A percentile compares a stretch with the other conserved stretches of the same genome.
phyloP scores from a whole-genome alignment of 2,888 invertebrate species.

The Ptychoptera albimana region DNA sequence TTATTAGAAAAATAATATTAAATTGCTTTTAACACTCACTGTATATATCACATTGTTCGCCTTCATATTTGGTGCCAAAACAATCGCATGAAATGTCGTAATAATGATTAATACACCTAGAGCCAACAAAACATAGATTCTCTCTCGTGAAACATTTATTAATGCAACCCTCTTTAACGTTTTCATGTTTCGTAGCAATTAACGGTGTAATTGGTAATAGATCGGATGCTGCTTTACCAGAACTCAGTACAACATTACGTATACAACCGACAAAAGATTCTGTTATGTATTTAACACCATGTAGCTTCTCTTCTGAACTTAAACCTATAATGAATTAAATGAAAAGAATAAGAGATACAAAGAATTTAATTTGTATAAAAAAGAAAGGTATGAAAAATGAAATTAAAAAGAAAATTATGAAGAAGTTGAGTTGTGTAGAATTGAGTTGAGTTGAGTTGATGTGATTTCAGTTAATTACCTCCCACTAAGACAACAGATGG shows the following conservation, averaged over 20 bases:
- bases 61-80: constrained; percentile 82
- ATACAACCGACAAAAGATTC: constrained; percentile 88
- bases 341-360: constrained; percentile 1
- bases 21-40: constrained; percentile 39
- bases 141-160: constrained; percentile 67
- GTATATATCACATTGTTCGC: constrained; percentile 79
- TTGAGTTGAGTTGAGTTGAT: neutral
- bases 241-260: constrained; percentile 69
- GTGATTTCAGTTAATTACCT: constrained; percentile 36
- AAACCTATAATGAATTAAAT: constrained; percentile 38
- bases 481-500: constrained; percentile 79
- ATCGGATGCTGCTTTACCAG: constrained; percentile 73
- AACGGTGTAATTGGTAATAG: constrained; percentile 65
- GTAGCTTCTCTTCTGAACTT: constrained; percentile 73
- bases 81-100: constrained; percentile 82
- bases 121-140: constrained; percentile 76
- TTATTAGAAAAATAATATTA: neutral
- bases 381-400: neutral
- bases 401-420: neutral
- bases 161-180: constrained; percentile 77
- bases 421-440: neutral
- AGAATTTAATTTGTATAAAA: constrained; percentile 5
- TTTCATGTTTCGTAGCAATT: constrained; percentile 76
- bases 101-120: constrained; percentile 83
- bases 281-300: constrained; percentile 83